These are phyloP conservation scores for Hypothenemus hampei DNA, from an alignment of 1,140 invertebrate genomes.

Conservation along the genomic window DNA sequence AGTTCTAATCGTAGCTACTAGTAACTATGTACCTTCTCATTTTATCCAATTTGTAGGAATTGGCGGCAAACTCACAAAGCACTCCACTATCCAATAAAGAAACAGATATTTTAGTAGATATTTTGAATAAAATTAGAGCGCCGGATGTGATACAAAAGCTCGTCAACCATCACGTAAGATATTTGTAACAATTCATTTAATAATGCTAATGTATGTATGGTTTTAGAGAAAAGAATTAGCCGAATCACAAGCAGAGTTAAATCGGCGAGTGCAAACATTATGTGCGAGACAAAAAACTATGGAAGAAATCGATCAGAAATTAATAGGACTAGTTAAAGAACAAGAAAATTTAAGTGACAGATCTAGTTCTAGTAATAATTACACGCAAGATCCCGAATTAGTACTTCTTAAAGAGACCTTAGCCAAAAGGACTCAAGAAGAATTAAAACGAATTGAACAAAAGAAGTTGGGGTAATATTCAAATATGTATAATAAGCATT, in stretches of 20 bases:
- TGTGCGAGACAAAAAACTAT: conserved; percentile 57
- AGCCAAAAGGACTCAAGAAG: conserved; percentile 49
- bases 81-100: conserved; percentile 36
- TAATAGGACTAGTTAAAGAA: conserved; percentile 51
- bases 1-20: background rate
- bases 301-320: conserved; percentile 58
- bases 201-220: too few relatives aligned
- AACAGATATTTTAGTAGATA: conserved; percentile 39
- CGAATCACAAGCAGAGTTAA: conserved; percentile 58
- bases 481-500: too few relatives aligned
- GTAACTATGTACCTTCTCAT: background rate
- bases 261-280: conserved; percentile 56
- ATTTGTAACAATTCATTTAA: background rate
- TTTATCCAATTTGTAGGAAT: conserved; percentile 32
- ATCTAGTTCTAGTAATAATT: conserved; percentile 26
- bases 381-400: conserved; percentile 30
- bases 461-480: conserved; percentile 49
- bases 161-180: conserved; percentile 59
- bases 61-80: conserved; percentile 36
- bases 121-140: conserved; percentile 47
- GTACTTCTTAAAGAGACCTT: conserved; percentile 48
- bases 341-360: conserved; percentile 41
- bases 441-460: conserved; percentile 45
- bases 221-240: conserved; percentile 53
- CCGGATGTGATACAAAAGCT: conserved; percentile 55